Evolutionary conservation across 2,797 vertebrate species (phyloP), one percentile per base, ranked within the genome.

Genomic region (Coccyzus lansbergi): DNA sequence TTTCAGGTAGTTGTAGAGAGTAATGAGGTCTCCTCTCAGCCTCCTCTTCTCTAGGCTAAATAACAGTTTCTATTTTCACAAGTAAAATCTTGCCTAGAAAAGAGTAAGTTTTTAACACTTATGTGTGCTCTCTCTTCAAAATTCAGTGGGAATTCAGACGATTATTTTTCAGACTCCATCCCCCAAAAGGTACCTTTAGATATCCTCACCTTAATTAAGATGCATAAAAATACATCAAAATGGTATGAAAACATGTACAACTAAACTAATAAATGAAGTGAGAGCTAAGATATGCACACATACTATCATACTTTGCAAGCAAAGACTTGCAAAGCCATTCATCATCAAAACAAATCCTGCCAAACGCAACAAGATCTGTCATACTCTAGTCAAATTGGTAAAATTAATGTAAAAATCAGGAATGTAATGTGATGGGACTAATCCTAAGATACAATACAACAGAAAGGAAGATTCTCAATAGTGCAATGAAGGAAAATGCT

Each of bases 261-360:
- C 31, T 85, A 68, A 95, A 86, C 29, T 91, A 96, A 94, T 85
- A 93, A 90, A 95, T 79, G 15, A 75, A 89, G 90, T 86, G 88
- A 95, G 76, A 94, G 19, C 55, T 97, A 95, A 94, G 92, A 70
- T 91, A 83, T 89, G 49, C 95, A 85, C 56, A 69, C 95, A 86
- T 91, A 92, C 83, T 96, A 90, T 89, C 80, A 92, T 95, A 94
- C 75, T 95, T 92, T 86, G 90, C 95, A 97, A 94, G 92, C 88
- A 95, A 93, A 96, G 91, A 92, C 92, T 95, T 97, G 92, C 78
- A 77, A 67, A 94, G 25, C 52, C 84, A 65, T 94, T 96, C 64
- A 75, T 81, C 95, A 94, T 92, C 92, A 94, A 97, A 97, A 96
- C 48, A 97, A 94, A 89, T 88, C 69, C 90, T 94, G 68, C 90